Percentiles rank a stretch among this genome's conserved stretches.
These are phyloP conservation scores for Florisuga fusca DNA, from an alignment of 2,797 vertebrate species.

Conservation along the genomic window DNA sequence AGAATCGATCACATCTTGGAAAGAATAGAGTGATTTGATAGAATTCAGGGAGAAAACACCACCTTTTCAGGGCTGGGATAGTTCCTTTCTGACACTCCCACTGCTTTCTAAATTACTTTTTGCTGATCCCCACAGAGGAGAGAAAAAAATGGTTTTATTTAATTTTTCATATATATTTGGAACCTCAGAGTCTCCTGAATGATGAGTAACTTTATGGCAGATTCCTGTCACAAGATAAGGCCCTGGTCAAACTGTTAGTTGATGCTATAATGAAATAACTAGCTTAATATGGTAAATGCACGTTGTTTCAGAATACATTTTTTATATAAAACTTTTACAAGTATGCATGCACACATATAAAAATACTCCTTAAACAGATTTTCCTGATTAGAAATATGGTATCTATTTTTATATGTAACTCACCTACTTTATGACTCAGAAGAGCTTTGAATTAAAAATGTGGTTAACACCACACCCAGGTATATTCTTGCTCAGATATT, in stretches of 20 bases:
- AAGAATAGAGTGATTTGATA: neutral
- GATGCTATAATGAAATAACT: neutral
- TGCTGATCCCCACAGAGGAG: neutral
- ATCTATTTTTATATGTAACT: neutral
- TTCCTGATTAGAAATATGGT: neutral
- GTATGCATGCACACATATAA: neutral
- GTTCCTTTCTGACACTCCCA: constrained; percentile 1
- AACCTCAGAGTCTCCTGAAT: neutral
- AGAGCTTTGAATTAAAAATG: neutral
- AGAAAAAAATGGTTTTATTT: neutral
- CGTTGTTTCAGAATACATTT: neutral
- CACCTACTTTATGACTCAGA: neutral
- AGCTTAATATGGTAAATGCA: neutral
- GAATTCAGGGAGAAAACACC: neutral
- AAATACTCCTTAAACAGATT: neutral
- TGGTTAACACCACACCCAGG: neutral
- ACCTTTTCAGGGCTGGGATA: neutral
- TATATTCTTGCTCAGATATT: neutral
- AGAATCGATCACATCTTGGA: constrained; percentile 1
- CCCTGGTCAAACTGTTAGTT: neutral
- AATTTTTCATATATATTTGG: neutral
- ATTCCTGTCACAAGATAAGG: neutral
- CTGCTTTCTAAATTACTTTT: constrained; percentile 35
- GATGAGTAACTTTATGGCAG: neutral
- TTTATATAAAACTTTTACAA: neutral